These are phyloP conservation scores for Gobio gobio DNA, from an alignment of 2,113 vertebrate genomes.

Conservation along the genomic window DNA sequence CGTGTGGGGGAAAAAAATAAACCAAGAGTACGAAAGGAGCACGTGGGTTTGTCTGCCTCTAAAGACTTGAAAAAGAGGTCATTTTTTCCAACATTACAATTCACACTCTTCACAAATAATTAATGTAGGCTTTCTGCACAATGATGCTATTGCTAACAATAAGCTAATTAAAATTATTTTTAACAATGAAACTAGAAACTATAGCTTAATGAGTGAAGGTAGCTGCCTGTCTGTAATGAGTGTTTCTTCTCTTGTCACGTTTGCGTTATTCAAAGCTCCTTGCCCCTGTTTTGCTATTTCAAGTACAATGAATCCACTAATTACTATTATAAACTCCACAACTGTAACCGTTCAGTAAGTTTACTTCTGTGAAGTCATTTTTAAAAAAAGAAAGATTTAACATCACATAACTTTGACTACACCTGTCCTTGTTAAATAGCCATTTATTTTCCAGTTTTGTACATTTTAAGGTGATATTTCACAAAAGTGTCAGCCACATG, in stretches of 20 bases:
- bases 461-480: slow-evolving; percentile 1
- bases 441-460: slow-evolving; percentile 15
- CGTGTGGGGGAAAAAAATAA: not conserved
- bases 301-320: not conserved
- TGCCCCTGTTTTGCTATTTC: slow-evolving; percentile 20
- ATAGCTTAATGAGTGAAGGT: not conserved
- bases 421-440: not conserved
- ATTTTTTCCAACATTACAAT: not conserved
- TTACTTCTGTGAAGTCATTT: slow-evolving; percentile 6
- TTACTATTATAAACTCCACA: slow-evolving; percentile 4
- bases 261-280: not conserved
- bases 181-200: not conserved
- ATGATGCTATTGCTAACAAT: not conserved
- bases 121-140: not conserved
- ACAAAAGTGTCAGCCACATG: not conserved
- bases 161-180: not conserved
- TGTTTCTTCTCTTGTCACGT: not conserved
- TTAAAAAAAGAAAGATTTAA: slow-evolving; percentile 13
- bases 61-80: not conserved
- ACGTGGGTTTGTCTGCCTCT: not conserved
- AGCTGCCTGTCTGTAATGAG: not conserved
- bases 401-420: not conserved
- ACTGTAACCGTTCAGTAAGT: not conserved
- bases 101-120: slow-evolving; percentile 3
- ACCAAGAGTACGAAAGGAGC: not conserved